Evolutionary conservation across 2,888 invertebrate species (phyloP), one percentile per base, ranked within the genome.

Genomic region (Adelognathus sp.): DNA sequence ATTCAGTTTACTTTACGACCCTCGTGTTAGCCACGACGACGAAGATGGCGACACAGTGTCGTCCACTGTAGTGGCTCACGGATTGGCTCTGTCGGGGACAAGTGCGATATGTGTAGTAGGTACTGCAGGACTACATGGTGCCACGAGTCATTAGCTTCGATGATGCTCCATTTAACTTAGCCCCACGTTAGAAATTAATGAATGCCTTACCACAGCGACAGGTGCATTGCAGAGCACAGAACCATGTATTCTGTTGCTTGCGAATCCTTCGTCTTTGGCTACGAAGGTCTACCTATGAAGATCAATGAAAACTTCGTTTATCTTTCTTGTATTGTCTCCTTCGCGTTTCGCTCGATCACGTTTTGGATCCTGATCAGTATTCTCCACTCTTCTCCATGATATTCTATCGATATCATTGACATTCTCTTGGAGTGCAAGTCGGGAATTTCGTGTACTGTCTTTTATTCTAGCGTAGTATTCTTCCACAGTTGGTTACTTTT

Each of bases 131-230:
- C 44, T 46, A n/a, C 36, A 50, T 36, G 36, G 24, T 31, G 44
- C 73, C 69, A 31, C 54, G 64, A 67, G 79, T 58, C 73, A 82
- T 80, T 79, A 79, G 64, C 70, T 74, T 71, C 58, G 14, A 39
- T 46, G 66, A 74, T 66, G 73, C 72, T 77, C 54, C 69, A 77
- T 82, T 79, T 76, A 77, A 81, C 79, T 82, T 82, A 80, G 66
- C 79, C 67, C 27, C 50, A 46, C 63, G 58, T 56, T 39, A 36
- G 29, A 70, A 79, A 81, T 79, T 73, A 78, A 81, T 81, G 76
- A 41, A 79, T 71, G 70, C 66, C 60, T 46, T 24, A 6, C 52
- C 50, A 21, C 16, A 1, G 18, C 16, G 16, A 5, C 39, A 18
- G 39, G 54, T 5, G 7, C 14, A 5, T 1, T 14, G 14, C 14